phyloP scores from a whole-genome alignment of 2,888 invertebrate species.

The Ormia ochracea region DNA sequence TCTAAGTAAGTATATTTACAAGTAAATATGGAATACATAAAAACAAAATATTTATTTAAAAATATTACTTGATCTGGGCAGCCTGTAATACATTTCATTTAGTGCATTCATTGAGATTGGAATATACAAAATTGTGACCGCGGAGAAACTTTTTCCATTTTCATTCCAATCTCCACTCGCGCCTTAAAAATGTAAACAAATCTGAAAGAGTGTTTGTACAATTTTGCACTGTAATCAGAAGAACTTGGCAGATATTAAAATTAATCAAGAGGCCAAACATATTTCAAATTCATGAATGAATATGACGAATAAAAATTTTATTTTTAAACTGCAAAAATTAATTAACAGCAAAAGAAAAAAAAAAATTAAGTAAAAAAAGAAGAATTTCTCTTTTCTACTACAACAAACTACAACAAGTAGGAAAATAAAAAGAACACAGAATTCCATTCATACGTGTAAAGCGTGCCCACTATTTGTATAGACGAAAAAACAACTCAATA shows the following conservation, averaged over 20 bases:
- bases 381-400: slow-evolving; percentile 22
- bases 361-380: not conserved
- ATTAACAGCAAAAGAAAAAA: not conserved
- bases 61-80: not conserved
- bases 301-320: not conserved
- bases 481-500: not conserved
- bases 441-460: slow-evolving; percentile 52
- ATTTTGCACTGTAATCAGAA: too few relatives aligned
- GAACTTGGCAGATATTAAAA: too few relatives aligned
- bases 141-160: slow-evolving; percentile 37
- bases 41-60: not conserved
- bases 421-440: too few relatives aligned
- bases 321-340: not conserved
- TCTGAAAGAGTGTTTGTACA: slow-evolving; percentile 8
- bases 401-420: not conserved
- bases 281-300: slow-evolving; percentile 30
- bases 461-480: slow-evolving; percentile 23
- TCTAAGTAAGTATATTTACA: too few relatives aligned
- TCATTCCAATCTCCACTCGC: slow-evolving; percentile 60
- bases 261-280: not conserved
- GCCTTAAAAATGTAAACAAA: slow-evolving; percentile 67
- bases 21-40: too few relatives aligned
- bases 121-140: not conserved
- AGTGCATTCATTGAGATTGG: not conserved
- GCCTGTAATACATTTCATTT: not conserved